Evolutionary conservation across 2,797 vertebrate genomes (phyloP), one percentile per base, ranked within the genome.

Genomic region (Platyrinchus mystaceus): DNA sequence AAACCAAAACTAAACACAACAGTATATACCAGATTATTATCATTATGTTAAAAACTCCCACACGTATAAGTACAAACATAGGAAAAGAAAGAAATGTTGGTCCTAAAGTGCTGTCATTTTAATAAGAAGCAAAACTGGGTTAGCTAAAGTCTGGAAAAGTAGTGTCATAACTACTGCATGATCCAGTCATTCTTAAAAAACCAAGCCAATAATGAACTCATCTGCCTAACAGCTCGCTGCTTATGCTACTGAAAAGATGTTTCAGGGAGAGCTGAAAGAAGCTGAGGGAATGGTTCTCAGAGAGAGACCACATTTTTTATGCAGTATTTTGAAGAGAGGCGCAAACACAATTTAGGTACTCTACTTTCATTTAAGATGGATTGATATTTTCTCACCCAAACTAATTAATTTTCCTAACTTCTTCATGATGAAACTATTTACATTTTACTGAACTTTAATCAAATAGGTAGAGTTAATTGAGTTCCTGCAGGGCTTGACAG

Each of bases 141-240:
- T 82, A 84, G 47, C 2, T 3, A 50, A 84, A 44, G 70, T 73
- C 63, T 90, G 95, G 90, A 93, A 91, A 95, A 89, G 37, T 44
- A 84, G 37, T 59, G 64, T 89, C 68, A 67, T 85, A 85, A 67
- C 70, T 83, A 24, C 44, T 0, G 4, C 34, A 26, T 64, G 81
- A 85, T 79, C 59, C 28, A 95, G 56, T 80, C 67, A 77, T 94
- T 90, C 84, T 89, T 84, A 26, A 74, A 74, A 90, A 86, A 13
- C 0, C 59, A 83, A 89, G 91, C 78, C 87, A 95, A 87, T 56
- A 85, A 85, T 89, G 82, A 96, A 70, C 60, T 91, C 78, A 89
- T 87, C 78, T 80, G 62, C 84, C 10, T 21, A 74, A 76, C 21
- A 79, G 46, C 43, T 71, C 2, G 0, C 43, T 62, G 36, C 47